Evolutionary conservation across 1,140 invertebrate species (phyloP).

Genomic region (Platorchestia sp.): DNA sequence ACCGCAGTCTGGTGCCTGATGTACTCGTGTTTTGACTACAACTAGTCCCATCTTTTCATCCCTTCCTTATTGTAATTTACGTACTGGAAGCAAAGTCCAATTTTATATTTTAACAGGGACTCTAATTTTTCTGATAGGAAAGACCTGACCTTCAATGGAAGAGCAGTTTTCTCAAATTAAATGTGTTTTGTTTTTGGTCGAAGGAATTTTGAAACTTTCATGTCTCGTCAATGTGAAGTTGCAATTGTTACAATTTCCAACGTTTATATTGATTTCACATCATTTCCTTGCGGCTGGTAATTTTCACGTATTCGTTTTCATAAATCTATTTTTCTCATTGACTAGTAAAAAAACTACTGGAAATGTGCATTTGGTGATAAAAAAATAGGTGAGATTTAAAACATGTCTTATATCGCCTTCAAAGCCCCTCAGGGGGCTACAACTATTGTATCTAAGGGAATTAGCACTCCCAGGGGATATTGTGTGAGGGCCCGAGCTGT

Average conservation of each 20-base stretch:
- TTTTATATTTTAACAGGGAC: background rate
- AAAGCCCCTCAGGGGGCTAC: no score
- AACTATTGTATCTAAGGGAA: no score
- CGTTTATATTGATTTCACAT: background rate
- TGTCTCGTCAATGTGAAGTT: background rate
- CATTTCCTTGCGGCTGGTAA: no score
- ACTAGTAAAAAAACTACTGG: no score
- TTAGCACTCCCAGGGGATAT: no score
- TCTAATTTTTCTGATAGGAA: background rate
- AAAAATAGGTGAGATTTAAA: no score
- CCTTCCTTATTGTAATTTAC: background rate
- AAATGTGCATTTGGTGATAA: no score
- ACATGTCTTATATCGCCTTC: no score
- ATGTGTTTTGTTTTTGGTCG: background rate
- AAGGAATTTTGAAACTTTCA: background rate
- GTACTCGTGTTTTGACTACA: background rate
- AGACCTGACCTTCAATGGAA: background rate
- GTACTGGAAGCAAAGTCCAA: background rate
- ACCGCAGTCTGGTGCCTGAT: background rate
- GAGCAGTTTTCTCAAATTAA: background rate
- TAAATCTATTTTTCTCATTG: no score
- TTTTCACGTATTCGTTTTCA: no score
- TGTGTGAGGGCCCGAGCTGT: no score
- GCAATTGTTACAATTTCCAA: background rate
- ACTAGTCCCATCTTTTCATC: no score